Conservation (phyloP, 2,113 vertebrate species). For the Gallinago undulata region DNA sequence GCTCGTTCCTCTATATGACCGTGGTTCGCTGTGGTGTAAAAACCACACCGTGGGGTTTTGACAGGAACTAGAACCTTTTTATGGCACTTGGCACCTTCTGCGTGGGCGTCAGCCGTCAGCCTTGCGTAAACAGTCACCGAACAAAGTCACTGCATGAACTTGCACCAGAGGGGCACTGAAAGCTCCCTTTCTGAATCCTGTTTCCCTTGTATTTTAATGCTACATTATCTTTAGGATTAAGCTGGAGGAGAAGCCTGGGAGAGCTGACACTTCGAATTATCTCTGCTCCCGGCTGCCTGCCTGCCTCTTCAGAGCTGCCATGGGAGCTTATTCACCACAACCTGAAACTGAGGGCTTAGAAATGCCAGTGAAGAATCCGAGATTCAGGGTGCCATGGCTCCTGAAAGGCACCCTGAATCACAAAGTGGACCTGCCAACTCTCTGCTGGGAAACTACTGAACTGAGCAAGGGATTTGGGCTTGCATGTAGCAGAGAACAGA, state of each 20-base stretch:
- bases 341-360: not conserved
- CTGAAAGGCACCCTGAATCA: not conserved
- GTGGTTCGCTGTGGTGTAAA: not conserved
- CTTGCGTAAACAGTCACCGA: not conserved
- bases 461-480: not conserved
- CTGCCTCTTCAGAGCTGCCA: not conserved
- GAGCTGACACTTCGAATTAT: not conserved
- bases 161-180: not conserved
- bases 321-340: not conserved
- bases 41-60: not conserved
- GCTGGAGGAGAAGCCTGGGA: not conserved
- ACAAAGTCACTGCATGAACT: not conserved
- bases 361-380: not conserved
- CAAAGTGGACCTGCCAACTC: not conserved
- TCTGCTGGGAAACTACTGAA: not conserved
- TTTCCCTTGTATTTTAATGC: not conserved
- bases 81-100: not conserved
- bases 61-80: slow-evolving; percentile 4
- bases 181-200: not conserved
- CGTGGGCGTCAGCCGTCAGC: not conserved
- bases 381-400: not conserved
- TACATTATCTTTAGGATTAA: not conserved
- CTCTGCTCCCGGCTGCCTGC: not conserved
- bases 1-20: not conserved
- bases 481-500: not conserved